Evolutionary conservation across 2,113 vertebrate species (phyloP).

Genomic region (Percopsis transmontana): DNA sequence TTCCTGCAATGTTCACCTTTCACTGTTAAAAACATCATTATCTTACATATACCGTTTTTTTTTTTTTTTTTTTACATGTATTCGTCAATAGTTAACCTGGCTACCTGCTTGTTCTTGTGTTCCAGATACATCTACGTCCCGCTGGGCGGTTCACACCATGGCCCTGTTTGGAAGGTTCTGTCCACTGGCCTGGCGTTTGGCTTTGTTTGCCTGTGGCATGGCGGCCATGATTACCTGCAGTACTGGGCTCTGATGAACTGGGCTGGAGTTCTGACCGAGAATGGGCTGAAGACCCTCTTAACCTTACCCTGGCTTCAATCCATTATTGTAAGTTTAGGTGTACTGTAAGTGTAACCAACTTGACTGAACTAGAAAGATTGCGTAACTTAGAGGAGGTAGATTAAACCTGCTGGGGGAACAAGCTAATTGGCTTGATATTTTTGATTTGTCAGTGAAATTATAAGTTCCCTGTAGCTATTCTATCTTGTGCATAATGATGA

Average conservation of each 20-base stretch:
- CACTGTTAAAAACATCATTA: background rate
- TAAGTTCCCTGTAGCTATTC: too few species aligned
- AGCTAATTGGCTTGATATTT: too few species aligned
- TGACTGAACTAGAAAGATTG: too few species aligned
- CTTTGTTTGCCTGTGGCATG: conserved; percentile 95
- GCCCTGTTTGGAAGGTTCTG: conserved; percentile 77
- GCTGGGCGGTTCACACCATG: conserved; percentile 86
- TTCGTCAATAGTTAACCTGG: background rate
- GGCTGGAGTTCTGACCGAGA: conserved; percentile 87
- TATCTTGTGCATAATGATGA: too few species aligned
- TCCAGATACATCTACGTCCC: conserved; percentile 95
- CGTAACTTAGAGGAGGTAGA: too few species aligned
- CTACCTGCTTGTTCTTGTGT: background rate
- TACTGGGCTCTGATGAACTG: conserved; percentile 94
- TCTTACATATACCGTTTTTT: background rate
- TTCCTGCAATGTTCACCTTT: background rate
- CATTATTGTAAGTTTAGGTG: conserved; percentile 80
- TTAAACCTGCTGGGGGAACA: too few species aligned
- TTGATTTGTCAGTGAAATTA: too few species aligned
- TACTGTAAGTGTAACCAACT: too few species aligned
- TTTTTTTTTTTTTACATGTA: background rate
- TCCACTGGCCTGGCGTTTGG: conserved; percentile 89
- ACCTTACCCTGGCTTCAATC: conserved; percentile 68
- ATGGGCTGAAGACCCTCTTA: conserved; percentile 76
- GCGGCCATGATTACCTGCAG: conserved; percentile 88